Evolutionary conservation across 2,797 vertebrate genomes (phyloP).

Genomic region (Gymnodraco acuticeps): DNA sequence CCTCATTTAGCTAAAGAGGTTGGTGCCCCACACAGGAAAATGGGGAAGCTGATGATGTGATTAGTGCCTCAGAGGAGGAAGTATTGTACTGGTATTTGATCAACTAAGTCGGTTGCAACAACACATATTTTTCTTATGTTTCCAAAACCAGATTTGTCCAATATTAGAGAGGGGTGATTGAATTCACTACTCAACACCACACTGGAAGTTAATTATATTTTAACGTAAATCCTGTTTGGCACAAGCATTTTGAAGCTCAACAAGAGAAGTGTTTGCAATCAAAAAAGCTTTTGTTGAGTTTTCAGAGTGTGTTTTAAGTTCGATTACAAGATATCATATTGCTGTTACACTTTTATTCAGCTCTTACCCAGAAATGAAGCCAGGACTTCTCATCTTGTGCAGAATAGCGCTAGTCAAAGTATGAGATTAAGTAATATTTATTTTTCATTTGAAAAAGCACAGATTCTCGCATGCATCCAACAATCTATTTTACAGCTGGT

Average conservation of each 20-base stretch:
- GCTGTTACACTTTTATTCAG: too few species aligned
- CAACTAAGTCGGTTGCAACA: slow-evolving; percentile 7
- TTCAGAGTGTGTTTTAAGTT: background rate
- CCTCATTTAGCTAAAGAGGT: slow-evolving; percentile 73
- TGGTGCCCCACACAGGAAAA: slow-evolving; percentile 69
- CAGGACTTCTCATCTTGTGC: background rate
- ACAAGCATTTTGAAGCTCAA: too few species aligned
- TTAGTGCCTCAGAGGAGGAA: slow-evolving; percentile 54
- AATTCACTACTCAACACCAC: background rate
- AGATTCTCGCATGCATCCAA: too few species aligned
- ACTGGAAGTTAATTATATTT: background rate
- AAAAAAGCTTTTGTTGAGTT: background rate
- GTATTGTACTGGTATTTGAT: slow-evolving; percentile 30
- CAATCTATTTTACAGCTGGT: background rate
- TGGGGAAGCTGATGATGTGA: slow-evolving; percentile 57
- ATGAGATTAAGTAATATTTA: background rate
- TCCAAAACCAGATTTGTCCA: background rate
- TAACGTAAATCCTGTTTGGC: background rate
- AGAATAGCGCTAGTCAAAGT: background rate
- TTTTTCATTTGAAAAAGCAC: too few species aligned
- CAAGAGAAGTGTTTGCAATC: too few species aligned
- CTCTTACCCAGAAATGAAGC: too few species aligned
- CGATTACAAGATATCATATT: background rate
- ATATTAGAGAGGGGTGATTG: background rate
- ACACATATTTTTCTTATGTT: background rate